Conservation (phyloP, 2,888 invertebrate genomes). For the Cheilosia scutellata region DNA sequence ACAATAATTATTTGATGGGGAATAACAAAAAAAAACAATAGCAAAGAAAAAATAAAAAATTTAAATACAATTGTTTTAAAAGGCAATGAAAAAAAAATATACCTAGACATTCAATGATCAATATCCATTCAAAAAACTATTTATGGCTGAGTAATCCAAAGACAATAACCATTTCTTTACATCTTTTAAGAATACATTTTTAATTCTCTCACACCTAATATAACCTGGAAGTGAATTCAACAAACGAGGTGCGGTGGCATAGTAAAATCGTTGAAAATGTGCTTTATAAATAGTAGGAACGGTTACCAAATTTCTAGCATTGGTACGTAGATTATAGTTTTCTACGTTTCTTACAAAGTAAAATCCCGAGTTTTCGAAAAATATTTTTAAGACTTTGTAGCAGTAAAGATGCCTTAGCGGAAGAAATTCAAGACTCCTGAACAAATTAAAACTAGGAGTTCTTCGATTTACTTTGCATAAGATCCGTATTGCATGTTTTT, state of each 20-base stretch:
- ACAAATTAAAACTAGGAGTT: not conserved
- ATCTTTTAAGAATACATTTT: slow-evolving; percentile 1
- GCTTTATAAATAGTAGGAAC: not conserved
- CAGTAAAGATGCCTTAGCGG: not conserved
- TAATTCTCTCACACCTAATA: slow-evolving; percentile 6
- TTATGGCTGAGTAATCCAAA: not conserved
- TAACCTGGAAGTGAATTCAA: slow-evolving; percentile 3
- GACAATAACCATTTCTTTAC: not conserved
- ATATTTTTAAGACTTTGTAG: not conserved
- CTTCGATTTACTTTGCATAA: not conserved
- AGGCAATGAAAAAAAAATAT: too few relatives aligned
- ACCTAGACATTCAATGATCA: not conserved
- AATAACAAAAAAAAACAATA: too few relatives aligned
- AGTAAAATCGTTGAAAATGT: slow-evolving; percentile 5
- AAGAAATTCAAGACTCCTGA: not conserved
- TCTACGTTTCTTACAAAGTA: not conserved
- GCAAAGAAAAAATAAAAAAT: too few relatives aligned
- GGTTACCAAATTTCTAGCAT: too few relatives aligned
- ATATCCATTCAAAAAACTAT: not conserved
- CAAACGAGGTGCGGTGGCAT: slow-evolving; percentile 9
- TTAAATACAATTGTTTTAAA: too few relatives aligned
- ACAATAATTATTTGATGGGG: too few relatives aligned
- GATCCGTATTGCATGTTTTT: not conserved
- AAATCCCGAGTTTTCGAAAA: not conserved
- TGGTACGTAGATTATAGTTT: not conserved